Base-by-base conservation (phyloP, 2,113 vertebrate genomes). In the Haemorhous mexicanus region DNA sequence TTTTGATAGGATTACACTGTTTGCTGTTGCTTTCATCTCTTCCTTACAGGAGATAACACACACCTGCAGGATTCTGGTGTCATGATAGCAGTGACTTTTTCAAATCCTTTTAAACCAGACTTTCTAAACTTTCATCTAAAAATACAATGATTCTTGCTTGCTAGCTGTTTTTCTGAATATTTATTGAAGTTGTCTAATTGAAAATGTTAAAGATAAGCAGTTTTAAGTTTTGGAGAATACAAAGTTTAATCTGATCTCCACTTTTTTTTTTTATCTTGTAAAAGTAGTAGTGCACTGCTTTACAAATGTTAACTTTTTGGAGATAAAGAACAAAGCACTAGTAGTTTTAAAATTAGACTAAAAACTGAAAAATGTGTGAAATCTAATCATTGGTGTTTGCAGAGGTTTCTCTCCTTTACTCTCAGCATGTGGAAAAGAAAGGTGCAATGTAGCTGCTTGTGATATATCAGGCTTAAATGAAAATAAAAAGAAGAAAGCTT, bases 401-500 rank as follows among this genome's bases (percentile, higher is more conserved):
- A 89, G 59, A 81, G 13, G 9, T 79, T 70, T 39, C 35, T 62
- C 64, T 94, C 92, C 82, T 90, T 95, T 95, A 66, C 81, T 96
- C 94, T 96, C 88, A 91, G 91, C 72, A 92, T 87, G 63, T 33
- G 35, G 9, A 70, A 86, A 82, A 70, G 22, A 88, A 92, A 93
- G 19, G 28, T 75, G 13, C 32, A 43, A 52, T 67, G 41, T 37
- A 58, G 35, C 32, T 94, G 22, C 47, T 72, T 77, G 43, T 7
- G 39, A 35, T 86, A 33, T 63, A 70, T 68, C 24, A 82, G 41
- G 4, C 18, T 93, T 89, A 95, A 85, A 50, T 33, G 6, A 84
- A 89, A 89, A 63, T 61, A 55, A 78, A 90, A 58, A 37, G 10
- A 61, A 78, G 12, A 26, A 79, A 47, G 17, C 2, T 35, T 63